phyloP scores from a whole-genome alignment of 2,113 vertebrate genomes.

The Archilochus colubris region DNA sequence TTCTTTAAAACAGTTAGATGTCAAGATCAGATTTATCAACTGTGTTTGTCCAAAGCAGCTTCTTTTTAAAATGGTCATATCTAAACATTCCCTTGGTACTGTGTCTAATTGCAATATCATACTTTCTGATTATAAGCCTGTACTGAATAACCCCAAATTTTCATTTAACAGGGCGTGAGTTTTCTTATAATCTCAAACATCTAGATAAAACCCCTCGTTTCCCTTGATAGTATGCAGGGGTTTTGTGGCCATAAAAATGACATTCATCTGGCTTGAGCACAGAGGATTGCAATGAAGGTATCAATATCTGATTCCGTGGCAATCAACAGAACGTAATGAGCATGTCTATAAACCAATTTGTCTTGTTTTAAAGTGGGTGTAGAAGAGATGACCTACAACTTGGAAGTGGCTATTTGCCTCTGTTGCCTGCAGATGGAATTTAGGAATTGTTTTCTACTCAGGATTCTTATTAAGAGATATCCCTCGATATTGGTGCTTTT shows the following conservation, averaged over 20 bases:
- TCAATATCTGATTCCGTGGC: not conserved
- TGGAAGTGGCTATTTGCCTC: not conserved
- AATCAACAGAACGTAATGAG: not conserved
- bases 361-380: not conserved
- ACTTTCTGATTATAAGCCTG: not conserved
- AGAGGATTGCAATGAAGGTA: not conserved
- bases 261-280: not conserved
- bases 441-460: not conserved
- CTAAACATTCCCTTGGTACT: not conserved
- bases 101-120: not conserved
- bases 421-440: not conserved
- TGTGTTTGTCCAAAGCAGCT: not conserved
- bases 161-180: not conserved
- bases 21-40: not conserved
- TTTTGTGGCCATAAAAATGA: not conserved
- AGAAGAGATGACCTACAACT: not conserved
- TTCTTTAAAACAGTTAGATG: not conserved
- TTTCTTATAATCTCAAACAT: not conserved
- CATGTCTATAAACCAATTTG: not conserved
- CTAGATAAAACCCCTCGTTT: not conserved
- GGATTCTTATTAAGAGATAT: not conserved
- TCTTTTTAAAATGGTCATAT: not conserved
- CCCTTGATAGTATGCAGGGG: not conserved
- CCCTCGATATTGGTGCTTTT: not conserved
- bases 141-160: not conserved